Evolutionary conservation across 2,797 vertebrate genomes (phyloP).

Genomic region (Tragelaphus oryx): DNA sequence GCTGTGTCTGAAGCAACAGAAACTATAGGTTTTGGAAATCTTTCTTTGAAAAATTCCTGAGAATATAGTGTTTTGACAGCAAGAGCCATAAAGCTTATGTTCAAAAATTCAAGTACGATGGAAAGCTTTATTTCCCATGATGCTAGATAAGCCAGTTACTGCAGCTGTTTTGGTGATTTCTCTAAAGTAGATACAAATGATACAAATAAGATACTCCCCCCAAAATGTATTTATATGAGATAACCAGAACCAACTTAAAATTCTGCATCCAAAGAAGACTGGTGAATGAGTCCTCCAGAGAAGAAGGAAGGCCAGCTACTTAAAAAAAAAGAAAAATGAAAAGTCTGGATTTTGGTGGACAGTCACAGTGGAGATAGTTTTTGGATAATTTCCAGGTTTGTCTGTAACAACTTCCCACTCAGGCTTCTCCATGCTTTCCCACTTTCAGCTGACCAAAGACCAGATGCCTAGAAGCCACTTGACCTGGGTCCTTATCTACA

Average conservation of each 20-base stretch:
- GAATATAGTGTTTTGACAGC: not conserved
- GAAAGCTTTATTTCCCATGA: not conserved
- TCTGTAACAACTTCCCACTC: not conserved
- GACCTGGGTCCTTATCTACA: not conserved
- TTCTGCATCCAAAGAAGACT: not conserved
- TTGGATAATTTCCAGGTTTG: not conserved
- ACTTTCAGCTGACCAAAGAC: not conserved
- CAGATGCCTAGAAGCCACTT: not conserved
- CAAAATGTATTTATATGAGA: not conserved
- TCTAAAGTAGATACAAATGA: not conserved
- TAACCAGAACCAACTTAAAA: not conserved
- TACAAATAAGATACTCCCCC: not conserved
- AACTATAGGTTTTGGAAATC: not conserved
- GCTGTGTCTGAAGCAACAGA: not conserved
- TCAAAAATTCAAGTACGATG: not conserved
- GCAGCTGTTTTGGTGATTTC: not conserved
- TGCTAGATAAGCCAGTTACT: not conserved
- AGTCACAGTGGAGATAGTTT: not conserved
- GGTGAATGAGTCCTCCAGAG: not conserved
- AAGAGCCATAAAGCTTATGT: not conserved
- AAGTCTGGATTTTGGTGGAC: not conserved
- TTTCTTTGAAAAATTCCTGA: constrained; percentile 2
- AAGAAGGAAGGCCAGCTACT: not conserved
- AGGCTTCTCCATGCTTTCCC: not conserved
- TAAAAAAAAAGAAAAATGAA: not conserved